Percentiles rank a stretch among this genome's conserved stretches.
Conservation (phyloP, 2,797 vertebrate genomes). For the Diceros bicornis region DNA sequence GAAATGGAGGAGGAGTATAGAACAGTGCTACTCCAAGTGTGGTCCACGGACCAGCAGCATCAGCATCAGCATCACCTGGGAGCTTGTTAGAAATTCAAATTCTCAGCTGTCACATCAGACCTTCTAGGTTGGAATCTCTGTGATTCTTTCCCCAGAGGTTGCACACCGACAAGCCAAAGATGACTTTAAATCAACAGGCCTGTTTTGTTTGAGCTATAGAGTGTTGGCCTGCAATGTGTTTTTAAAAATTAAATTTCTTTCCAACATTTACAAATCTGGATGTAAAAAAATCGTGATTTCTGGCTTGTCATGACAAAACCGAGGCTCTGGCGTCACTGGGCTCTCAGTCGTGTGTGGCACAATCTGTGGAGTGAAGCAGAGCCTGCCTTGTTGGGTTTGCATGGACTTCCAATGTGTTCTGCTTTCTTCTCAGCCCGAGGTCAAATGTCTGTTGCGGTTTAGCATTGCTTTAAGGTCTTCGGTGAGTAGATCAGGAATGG, state of each 20-base stretch:
- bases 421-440: neutral
- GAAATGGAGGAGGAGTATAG: neutral
- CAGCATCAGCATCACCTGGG: neutral
- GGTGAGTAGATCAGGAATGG: neutral
- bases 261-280: neutral
- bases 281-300: neutral
- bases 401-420: neutral
- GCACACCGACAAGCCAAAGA: neutral
- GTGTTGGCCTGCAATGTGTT: neutral
- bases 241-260: constrained; percentile 40
- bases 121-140: neutral
- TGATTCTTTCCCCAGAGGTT: neutral
- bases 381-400: neutral
- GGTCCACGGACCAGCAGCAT: neutral
- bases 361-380: neutral
- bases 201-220: neutral
- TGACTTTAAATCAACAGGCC: neutral
- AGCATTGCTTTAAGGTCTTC: neutral
- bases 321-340: neutral
- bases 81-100: neutral
- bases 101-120: neutral
- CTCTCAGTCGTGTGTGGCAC: neutral
- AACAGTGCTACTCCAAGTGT: neutral
- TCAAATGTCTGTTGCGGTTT: neutral
- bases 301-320: neutral